Conservation (phyloP, 2,113 vertebrate species). For the Menura novaehollandiae region DNA sequence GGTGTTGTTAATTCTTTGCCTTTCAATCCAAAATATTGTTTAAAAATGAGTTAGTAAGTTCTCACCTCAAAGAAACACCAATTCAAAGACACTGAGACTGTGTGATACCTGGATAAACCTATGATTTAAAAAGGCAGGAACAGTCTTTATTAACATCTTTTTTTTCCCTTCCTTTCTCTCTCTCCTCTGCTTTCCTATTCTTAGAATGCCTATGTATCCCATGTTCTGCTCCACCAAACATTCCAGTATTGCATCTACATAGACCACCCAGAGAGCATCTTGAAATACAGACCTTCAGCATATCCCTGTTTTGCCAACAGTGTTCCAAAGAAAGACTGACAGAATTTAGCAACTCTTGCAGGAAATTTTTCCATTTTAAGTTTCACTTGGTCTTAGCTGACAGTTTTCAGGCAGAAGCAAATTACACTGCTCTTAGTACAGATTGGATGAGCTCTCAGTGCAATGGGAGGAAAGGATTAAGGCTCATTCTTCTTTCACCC, state of each 20-base stretch:
- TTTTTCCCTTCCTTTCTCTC: neutral
- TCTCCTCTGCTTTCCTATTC: neutral
- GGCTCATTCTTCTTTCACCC: neutral
- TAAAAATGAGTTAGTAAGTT: neutral
- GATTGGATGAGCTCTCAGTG: neutral
- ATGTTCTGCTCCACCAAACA: neutral
- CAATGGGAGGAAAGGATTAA: neutral
- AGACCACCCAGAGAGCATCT: neutral
- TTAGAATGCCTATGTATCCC: neutral
- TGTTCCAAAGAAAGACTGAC: neutral
- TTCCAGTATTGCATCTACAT: neutral
- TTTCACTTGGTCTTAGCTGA: neutral
- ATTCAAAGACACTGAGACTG: neutral
- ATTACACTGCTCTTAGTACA: neutral
- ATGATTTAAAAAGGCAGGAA: neutral
- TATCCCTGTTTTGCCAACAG: neutral
- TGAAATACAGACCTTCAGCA: neutral
- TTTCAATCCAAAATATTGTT: neutral
- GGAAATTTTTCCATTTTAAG: neutral
- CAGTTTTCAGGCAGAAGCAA: constrained; percentile 2
- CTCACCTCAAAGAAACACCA: neutral
- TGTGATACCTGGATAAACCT: neutral
- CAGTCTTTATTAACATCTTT: neutral
- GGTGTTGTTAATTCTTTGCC: neutral
- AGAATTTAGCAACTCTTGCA: neutral